Percentiles rank a stretch among this genome's conserved stretches.
Evolutionary conservation across 30 jellyfish, hydroid and myxozoan genomes (phyloP).

Genomic region (Haliclystus octoradiatus): DNA sequence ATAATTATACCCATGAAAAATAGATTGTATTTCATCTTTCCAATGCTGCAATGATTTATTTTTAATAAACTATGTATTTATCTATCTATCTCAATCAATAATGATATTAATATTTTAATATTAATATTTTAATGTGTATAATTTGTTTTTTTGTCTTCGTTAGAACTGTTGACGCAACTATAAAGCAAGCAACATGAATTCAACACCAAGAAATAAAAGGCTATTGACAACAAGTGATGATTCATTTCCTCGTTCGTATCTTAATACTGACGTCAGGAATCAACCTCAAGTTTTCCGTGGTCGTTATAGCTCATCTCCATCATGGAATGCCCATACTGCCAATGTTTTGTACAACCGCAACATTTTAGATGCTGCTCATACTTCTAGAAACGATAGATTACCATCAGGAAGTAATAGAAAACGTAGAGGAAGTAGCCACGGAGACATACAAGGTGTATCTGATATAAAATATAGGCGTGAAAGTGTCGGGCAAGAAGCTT

Average conservation of each 20-base stretch:
- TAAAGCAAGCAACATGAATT: neutral
- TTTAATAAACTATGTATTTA: neutral
- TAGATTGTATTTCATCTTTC: too few species aligned
- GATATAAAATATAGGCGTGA: neutral
- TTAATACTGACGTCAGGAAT: neutral
- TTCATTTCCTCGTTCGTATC: neutral
- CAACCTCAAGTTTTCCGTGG: conserved; percentile 1
- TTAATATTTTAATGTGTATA: neutral
- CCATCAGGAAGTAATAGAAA: neutral
- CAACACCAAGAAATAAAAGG: neutral
- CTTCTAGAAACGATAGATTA: neutral
- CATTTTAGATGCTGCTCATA: neutral
- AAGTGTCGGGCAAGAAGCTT: neutral
- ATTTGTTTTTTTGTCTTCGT: neutral
- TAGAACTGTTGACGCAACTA: neutral
- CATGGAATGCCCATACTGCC: neutral
- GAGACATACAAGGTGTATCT: neutral
- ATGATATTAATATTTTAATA: too few species aligned
- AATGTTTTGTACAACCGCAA: neutral
- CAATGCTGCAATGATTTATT: too few species aligned
- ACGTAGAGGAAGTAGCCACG: neutral
- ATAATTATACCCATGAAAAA: too few species aligned
- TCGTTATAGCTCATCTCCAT: neutral
- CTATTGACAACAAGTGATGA: neutral
- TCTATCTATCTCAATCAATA: neutral